These are phyloP conservation scores for Meteorus colon DNA, from an alignment of 2,888 invertebrate species.

Conservation along the genomic window DNA sequence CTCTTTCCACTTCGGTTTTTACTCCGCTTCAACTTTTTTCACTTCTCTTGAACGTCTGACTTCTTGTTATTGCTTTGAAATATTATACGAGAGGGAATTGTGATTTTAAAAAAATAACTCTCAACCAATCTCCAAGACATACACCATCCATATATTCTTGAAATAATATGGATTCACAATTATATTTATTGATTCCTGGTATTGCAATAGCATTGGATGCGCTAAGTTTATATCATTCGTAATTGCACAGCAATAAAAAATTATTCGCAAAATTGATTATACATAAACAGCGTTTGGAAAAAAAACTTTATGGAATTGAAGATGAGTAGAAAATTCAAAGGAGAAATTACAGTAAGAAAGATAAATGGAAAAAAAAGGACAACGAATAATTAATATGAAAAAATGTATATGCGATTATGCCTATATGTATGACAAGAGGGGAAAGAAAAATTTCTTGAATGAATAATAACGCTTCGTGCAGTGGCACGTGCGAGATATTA, in stretches of 20 bases:
- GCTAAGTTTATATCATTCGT: background rate
- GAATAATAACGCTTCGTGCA: background rate
- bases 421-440: background rate
- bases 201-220: too few species aligned
- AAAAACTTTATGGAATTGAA: background rate
- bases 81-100: slow-evolving; percentile 20
- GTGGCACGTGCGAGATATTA: slow-evolving; percentile 8
- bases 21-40: slow-evolving; percentile 15
- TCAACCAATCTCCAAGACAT: slow-evolving; percentile 7
- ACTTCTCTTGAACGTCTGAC: slow-evolving; percentile 27
- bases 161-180: background rate
- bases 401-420: background rate
- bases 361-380: background rate
- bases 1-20: slow-evolving; percentile 29
- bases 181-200: background rate
- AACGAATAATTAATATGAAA: background rate
- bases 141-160: background rate
- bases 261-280: background rate
- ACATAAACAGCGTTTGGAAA: background rate
- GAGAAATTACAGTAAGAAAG: background rate
- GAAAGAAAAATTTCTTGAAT: background rate
- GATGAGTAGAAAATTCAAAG: background rate
- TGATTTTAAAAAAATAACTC: slow-evolving; percentile 31
- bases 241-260: background rate
- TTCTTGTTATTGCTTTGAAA: slow-evolving; percentile 36